Evolutionary conservation across 1,140 invertebrate genomes (phyloP), one percentile per base, ranked within the genome.

Genomic region (Eriosoma lanigerum): DNA sequence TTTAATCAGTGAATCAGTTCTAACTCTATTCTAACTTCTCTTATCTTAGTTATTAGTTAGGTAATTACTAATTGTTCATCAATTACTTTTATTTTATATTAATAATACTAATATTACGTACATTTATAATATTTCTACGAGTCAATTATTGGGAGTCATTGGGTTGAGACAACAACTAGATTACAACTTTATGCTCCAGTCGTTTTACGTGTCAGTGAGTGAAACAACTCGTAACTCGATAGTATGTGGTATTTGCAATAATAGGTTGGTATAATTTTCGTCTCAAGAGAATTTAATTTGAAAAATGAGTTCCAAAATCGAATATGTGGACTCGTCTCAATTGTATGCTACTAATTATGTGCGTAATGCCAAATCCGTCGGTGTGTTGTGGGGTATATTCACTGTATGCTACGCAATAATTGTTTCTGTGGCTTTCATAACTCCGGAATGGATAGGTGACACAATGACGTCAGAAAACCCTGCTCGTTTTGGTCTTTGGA

Each of bases 321-420:
- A 95, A 85, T 96, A 95, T 86, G 92, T 95, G 72, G 94, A 95
- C 85, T 93, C 93, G 70, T 92, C 92, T 76, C 93, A 96, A 86
- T 90, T 95, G 85, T 94, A 96, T 86, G 94, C 93, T 72, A 93
- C 94, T 26, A 96, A 94, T 86, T 98, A 98, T 86, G 93, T 96
- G 58, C 90, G 96, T 84, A 98, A 98, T 89, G 96, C 94, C 64
- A 95, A 96, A 88, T 96, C 96, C 54, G 96, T 98, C 78, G 96
- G 95, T 56, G 95, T 98, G 21, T 88, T 98, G 62, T 98, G 97
- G 97, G 96, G 93, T 26, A 94, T 98, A 83, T 98, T 98, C 86
- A 94, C 94, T 75, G 94, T 98, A 84, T 98, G 96, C 87, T 98
- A 96, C 86, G 94, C 95, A 70, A 98, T 99, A 83, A 97, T 98